Evolutionary conservation across 2,888 invertebrate species (phyloP).

Genomic region (Lochmaea capreae): DNA sequence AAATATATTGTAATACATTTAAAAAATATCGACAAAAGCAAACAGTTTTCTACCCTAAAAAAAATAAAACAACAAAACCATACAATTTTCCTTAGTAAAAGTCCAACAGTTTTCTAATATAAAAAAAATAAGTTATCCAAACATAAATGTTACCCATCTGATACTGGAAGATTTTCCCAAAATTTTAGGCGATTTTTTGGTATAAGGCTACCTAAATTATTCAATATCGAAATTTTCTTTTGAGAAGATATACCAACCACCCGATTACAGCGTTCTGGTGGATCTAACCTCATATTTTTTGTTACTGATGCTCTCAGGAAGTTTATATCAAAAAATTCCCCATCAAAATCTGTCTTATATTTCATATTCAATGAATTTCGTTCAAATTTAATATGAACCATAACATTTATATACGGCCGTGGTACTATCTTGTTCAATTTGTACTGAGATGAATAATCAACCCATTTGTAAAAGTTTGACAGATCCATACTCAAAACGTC

Average conservation of each 20-base stretch:
- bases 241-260: background rate
- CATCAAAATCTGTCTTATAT: constrained; percentile 12
- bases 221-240: constrained; percentile 2
- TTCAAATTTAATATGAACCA: constrained; percentile 9
- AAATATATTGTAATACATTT: constrained; percentile 13
- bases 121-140: background rate
- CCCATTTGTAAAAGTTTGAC: constrained; percentile 10
- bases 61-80: constrained; percentile 9
- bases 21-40: constrained; percentile 19
- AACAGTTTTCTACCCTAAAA: constrained; percentile 14
- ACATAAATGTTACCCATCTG: no score
- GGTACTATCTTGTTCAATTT: constrained; percentile 7
- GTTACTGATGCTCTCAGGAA: background rate
- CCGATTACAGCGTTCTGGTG: background rate
- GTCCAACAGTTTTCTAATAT: constrained; percentile 15
- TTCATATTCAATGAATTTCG: constrained; percentile 1
- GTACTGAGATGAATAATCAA: constrained; percentile 18
- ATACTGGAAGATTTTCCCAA: background rate
- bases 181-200: background rate
- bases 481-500: constrained; percentile 10
- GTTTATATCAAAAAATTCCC: constrained; percentile 7
- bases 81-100: constrained; percentile 15
- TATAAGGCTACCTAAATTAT: constrained; percentile 1
- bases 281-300: constrained; percentile 17
- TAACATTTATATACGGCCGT: background rate